phyloP scores from a whole-genome alignment of 2,113 vertebrate genomes.

The Mus pahari region DNA sequence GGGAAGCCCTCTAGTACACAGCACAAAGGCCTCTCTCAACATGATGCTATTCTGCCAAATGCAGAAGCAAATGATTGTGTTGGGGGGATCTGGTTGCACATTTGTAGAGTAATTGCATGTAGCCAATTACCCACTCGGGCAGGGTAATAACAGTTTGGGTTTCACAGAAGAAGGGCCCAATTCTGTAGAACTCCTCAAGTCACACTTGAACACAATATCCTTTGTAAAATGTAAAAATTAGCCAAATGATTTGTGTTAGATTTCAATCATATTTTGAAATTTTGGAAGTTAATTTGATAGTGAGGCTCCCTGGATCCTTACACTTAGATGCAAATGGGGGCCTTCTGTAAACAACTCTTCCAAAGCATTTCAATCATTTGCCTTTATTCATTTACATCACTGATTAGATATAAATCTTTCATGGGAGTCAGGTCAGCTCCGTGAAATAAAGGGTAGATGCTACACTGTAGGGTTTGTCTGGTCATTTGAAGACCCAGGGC shows the following conservation, averaged over 20 bases:
- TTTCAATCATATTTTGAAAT: conserved; percentile 25
- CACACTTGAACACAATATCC: conserved; percentile 14
- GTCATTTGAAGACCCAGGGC: neutral
- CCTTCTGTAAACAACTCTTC: conserved; percentile 42
- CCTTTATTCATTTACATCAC: conserved; percentile 28
- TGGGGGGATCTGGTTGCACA: conserved; percentile 63
- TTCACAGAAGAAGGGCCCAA: conserved; percentile 63
- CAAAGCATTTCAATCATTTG: conserved; percentile 46
- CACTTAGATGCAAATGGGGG: neutral
- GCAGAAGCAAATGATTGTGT: conserved; percentile 73
- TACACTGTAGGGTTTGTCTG: neutral
- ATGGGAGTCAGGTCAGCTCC: neutral
- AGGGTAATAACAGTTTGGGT: conserved; percentile 57
- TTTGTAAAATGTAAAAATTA: conserved; percentile 37
- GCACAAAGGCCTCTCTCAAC: conserved; percentile 59
- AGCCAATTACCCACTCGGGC: conserved; percentile 71
- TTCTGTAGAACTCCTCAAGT: conserved; percentile 48
- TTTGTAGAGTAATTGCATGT: conserved; percentile 65
- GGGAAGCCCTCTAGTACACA: conserved; percentile 37
- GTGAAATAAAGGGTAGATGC: neutral
- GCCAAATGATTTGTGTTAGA: neutral
- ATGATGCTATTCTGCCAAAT: conserved; percentile 75
- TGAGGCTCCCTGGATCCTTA: neutral
- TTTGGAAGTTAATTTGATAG: conserved; percentile 53
- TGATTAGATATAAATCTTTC: neutral